A percentile compares a stretch with the other conserved stretches of the same genome.
Evolutionary conservation across 2,113 vertebrate genomes (phyloP).

Genomic region (Gavia stellata): DNA sequence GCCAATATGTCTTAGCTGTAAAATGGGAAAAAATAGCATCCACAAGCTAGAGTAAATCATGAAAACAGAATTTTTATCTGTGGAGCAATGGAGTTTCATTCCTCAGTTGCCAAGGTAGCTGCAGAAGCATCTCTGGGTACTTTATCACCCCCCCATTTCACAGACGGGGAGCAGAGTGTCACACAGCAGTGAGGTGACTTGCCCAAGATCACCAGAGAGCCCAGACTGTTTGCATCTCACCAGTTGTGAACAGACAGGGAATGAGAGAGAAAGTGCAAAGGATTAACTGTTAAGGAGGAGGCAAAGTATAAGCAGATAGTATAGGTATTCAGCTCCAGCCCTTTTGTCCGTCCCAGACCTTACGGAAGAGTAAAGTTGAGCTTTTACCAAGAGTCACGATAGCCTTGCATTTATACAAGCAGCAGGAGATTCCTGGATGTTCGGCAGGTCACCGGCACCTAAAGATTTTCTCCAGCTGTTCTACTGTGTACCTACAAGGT

Average conservation of each 20-base stretch:
- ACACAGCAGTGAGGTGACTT: neutral
- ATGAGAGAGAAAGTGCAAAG: neutral
- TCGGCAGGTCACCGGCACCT: neutral
- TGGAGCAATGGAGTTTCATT: neutral
- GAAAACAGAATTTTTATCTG: neutral
- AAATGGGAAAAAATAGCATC: neutral
- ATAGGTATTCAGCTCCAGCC: neutral
- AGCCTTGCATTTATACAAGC: neutral
- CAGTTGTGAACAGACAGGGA: neutral
- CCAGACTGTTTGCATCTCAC: neutral
- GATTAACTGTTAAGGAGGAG: neutral
- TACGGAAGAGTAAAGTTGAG: neutral
- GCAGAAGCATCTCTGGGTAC: neutral
- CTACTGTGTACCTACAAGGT: neutral
- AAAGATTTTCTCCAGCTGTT: neutral
- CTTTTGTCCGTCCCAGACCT: neutral
- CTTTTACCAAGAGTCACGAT: rapidly evolving
- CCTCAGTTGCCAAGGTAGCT: neutral
- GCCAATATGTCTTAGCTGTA: neutral
- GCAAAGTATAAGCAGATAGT: neutral
- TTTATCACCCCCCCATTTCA: neutral
- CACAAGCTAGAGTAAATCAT: neutral
- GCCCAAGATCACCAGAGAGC: neutral
- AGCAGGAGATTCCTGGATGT: neutral
- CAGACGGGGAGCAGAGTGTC: neutral